phyloP scores from a whole-genome alignment of 2,797 vertebrate species.

The Pangasius djambal region DNA sequence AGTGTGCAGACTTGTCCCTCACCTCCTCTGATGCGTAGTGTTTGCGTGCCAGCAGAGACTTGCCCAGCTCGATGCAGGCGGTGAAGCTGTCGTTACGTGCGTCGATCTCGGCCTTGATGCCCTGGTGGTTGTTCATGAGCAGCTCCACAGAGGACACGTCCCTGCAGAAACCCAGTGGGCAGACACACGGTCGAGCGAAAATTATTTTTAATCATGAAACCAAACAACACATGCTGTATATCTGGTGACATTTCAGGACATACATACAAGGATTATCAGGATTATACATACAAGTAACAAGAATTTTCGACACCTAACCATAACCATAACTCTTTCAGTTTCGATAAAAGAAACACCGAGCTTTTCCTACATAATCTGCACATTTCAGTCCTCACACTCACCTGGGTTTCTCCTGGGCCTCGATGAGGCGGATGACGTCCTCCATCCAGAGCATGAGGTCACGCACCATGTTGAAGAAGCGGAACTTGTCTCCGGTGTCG shows the following conservation, averaged over 20 bases:
- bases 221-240: not conserved
- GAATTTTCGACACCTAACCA: not conserved
- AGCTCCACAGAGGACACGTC: constrained; percentile 96
- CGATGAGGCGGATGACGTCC: constrained; percentile 92
- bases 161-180: constrained; percentile 63
- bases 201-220: not conserved
- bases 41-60: constrained; percentile 90
- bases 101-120: constrained; percentile 97
- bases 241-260: not conserved
- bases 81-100: constrained; percentile 97
- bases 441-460: constrained; percentile 99
- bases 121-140: constrained; percentile 99
- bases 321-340: not conserved
- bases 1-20: constrained; percentile 45
- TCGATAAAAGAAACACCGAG: not conserved
- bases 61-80: constrained; percentile 92
- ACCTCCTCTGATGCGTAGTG: constrained; percentile 96
- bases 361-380: not conserved
- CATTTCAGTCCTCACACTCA: constrained; percentile 60
- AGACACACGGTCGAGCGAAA: not conserved
- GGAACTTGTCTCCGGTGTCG: constrained; percentile 90
- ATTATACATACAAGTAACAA: not conserved
- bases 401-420: constrained; percentile 95
- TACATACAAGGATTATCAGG: not conserved
- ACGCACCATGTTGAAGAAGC: constrained; percentile 95